Base-by-base conservation (phyloP, 2,113 vertebrate genomes). In the Osmerus eperlanus region DNA sequence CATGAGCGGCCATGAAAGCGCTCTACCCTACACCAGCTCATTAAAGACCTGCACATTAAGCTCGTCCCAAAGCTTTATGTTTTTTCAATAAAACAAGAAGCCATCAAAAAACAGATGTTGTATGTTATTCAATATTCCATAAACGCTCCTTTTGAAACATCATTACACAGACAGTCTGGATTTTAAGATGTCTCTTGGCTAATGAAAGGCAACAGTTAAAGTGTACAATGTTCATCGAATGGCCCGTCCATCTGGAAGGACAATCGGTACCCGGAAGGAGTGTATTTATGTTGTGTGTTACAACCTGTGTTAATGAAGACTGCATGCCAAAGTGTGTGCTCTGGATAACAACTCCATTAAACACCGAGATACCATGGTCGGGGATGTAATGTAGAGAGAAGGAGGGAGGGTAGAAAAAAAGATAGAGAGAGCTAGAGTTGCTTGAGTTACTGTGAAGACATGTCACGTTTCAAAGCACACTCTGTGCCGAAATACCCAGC, bases 21-120 rank as follows among this genome's bases (percentile, higher is more conserved):
- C 78, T 88, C 78, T 47, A 77, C 81, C 82, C 85, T 82, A 77
- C 77, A 86, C 83, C 67, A 85, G 85, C 88, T 90, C 89, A 89
- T 91, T 90, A 89, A 88, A 88, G 81, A 82, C 76, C 85, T 79
- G 78, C 75, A 84, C 83, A 86, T 88, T 90, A 90, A 88, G 90
- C 80, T 79, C 80, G 70, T 82, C 81, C 79, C 75, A 80, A 86
- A 59, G 76, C 82, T 91, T 89, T 85, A 85, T 81, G 79, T 86
- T 87, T 88, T 83, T 89, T 91, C 84, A 84, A 86, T 88, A 82
- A 89, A 88, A 88, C 79, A 86, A 85, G 78, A 85, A 58, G 67
- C 79, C 84, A 82, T 88, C 69, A 87, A 85, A 85, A 88, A 89
- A 84, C 89, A 92, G 89, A 91, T 92, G 87, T 87, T 83, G 68